Evolutionary conservation across 2,888 invertebrate species (phyloP), one percentile per base, ranked within the genome.

Genomic region (Lasioglossum calceatum): DNA sequence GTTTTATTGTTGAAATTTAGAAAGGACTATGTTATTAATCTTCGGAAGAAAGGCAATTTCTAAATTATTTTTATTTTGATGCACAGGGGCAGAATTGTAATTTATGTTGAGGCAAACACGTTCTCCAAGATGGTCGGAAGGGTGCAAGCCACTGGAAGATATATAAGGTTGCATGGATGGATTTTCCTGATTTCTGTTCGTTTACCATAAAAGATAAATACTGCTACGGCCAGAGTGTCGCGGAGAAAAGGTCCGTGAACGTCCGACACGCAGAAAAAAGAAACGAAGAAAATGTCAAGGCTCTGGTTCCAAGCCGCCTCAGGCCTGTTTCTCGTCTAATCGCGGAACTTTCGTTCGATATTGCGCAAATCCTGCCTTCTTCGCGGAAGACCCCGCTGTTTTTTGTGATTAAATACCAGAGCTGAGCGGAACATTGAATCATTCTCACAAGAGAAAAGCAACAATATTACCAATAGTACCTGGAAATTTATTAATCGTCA

Each of bases 241-340:
- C 44, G 39, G 27, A 64, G 81, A 72, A 86, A 77, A 79, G 82
- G 70, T 82, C 47, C 54, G 79, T 32, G n/a, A 27, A 61, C 58
- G 74, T 71, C 16, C 54, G 27, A 72, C 32, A 73, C 61, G 83
- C 71, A 76, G 72, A 81, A 76, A 76, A 79, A 76, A 79, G 82
- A 87, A 79, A 74, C 54, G 72, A 71, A 70, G 81, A 73, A 87
- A 87, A 87, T 87, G 87, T 87, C 87, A 87, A 87, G 87, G 87
- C 61, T 84, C n/a, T 44, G 71, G n/a, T 44, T 3, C 19, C 50
- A 19, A 39, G 42, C 32, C 39, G 80, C 87, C 77, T 23, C 71
- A 81, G 80, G 80, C 83, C 32, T 4, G 27, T 42, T 70, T 81
- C 73, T 73, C 77, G 47, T 87, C 54, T 80, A 87, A 83, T 80